Evolutionary conservation across 2,888 invertebrate genomes (phyloP).

Genomic region (Drosophila borborema): DNA sequence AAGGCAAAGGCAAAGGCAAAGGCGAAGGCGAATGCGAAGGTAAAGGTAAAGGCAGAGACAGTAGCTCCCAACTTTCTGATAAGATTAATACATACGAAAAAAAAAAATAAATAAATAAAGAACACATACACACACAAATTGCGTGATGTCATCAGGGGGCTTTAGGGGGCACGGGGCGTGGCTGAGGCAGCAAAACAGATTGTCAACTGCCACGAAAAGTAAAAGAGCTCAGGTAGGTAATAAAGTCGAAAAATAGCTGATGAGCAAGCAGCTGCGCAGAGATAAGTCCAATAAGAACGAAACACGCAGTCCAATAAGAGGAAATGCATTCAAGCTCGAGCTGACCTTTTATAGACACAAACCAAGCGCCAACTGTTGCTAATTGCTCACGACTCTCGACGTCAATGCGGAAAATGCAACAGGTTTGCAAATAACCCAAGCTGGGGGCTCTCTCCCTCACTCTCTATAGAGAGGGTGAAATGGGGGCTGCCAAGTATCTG

Average conservation of each 20-base stretch:
- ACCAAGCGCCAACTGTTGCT: conserved; percentile 49
- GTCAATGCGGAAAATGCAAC: conserved; percentile 74
- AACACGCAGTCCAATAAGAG: conserved; percentile 1
- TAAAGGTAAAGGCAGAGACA: conserved; percentile 26
- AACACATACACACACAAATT: conserved; percentile 9
- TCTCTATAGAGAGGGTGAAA: not conserved
- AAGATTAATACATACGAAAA: conserved; percentile 66
- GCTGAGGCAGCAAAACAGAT: conserved; percentile 30
- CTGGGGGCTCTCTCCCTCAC: not conserved
- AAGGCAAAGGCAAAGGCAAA: conserved; percentile 36
- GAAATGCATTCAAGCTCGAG: conserved; percentile 22
- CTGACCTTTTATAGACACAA: conserved; percentile 54
- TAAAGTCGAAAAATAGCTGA: conserved; percentile 43
- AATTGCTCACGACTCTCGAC: conserved; percentile 65
- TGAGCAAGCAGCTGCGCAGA: conserved; percentile 22
- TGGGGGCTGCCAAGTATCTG: no score
- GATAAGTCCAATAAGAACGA: conserved; percentile 41
- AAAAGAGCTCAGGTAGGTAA: conserved; percentile 39
- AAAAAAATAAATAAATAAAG: not conserved
- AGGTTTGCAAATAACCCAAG: conserved; percentile 51
- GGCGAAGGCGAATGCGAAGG: conserved; percentile 37
- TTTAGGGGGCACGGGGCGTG: not conserved
- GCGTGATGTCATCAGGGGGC: conserved; percentile 57
- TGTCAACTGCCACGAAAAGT: conserved; percentile 52
- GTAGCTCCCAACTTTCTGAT: conserved; percentile 65